Evolutionary conservation across 1,140 invertebrate species (phyloP), one percentile per base, ranked within the genome.

Genomic region (Stenopsyche tienmushanensis): DNA sequence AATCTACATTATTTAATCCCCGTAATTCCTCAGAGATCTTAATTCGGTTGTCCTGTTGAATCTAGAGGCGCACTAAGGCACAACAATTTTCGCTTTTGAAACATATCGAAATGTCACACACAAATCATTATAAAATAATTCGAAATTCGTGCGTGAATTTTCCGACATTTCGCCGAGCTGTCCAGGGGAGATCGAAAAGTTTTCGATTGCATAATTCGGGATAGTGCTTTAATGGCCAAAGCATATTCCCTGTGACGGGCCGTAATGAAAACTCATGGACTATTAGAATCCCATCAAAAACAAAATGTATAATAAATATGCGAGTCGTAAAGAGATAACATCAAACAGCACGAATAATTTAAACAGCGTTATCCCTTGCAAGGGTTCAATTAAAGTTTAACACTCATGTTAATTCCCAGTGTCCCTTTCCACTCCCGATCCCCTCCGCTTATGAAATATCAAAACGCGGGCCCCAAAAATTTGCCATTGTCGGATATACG

Each of bases 311-410:
- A 62, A 70, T 67, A 70, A 70, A 70, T 70, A 70, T 66, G 62
- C 68, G 59, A 58, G 62, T 64, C 64, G 60, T 70, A 70, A 70
- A 70, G 69, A 70, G 69, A 70, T 70, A 67, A 65, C 69, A 70
- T 70, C 69, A 70, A 70, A 70, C 62, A 47, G 60, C 50, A 63
- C 62, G 65, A 65, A 65, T 66, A 70, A 67, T 66, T 67, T 62
- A 62, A 67, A 66, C 50, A 53, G 60, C 53, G 42, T 57, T 50
- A 55, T 65, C 69, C 60, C 62, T 63, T 54, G 62, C 65, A 34
- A 65, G 62, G 68, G 65, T 67, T 64, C 69, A 70, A 70, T 70
- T 70, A 70, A 70, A 70, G 69, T 70, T 70, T 67, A 64, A 70
- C 69, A 70, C 69, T 70, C 65, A 55, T 70, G 69, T 70, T 70